phyloP scores from a whole-genome alignment of 2,113 vertebrate genomes.

The Entomyzon cyanotis region DNA sequence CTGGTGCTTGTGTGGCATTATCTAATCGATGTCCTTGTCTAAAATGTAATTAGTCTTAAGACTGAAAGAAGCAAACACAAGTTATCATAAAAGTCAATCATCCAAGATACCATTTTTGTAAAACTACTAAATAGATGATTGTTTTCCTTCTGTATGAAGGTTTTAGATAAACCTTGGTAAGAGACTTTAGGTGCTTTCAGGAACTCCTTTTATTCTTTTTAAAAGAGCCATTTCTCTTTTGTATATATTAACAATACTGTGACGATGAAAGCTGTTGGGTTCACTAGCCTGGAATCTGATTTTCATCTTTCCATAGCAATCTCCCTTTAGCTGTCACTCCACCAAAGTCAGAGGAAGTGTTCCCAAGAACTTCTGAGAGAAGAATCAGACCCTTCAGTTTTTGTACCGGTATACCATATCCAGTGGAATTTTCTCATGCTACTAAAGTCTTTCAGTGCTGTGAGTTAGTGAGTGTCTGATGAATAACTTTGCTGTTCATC shows the following conservation, averaged over 20 bases:
- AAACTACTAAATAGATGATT: neutral
- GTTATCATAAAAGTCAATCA: neutral
- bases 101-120: neutral
- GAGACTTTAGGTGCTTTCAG: neutral
- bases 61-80: neutral
- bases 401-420: neutral
- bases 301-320: neutral
- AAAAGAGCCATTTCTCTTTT: accelerated
- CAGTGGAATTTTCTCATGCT: neutral
- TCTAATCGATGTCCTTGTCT: neutral
- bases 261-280: accelerated
- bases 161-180: neutral
- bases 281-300: neutral
- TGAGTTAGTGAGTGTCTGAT: neutral
- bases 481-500: neutral
- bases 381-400: neutral
- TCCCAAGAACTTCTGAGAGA: neutral
- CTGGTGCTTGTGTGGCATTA: neutral
- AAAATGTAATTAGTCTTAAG: slow-evolving; percentile 18
- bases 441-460: neutral
- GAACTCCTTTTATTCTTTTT: neutral
- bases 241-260: neutral
- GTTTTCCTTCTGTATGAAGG: neutral
- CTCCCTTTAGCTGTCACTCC: neutral
- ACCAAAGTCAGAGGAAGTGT: neutral